phyloP scores from a whole-genome alignment of 1,140 invertebrate genomes.

The Ptiloglossa arizonensis region DNA sequence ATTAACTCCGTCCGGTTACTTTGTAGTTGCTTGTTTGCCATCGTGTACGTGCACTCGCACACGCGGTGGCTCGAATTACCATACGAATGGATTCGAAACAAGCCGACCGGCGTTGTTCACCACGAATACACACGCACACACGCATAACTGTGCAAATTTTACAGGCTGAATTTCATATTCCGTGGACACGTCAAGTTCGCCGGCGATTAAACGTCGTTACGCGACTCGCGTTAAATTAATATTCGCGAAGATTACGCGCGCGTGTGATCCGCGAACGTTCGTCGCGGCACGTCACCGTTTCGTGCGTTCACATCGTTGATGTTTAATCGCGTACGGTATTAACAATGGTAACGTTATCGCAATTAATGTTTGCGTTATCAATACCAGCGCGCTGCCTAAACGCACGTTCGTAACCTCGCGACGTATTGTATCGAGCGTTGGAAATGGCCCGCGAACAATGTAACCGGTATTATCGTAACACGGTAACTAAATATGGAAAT shows the following conservation, averaged over 20 bases:
- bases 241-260: slow-evolving; percentile 14
- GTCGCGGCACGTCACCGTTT: background rate
- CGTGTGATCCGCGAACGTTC: background rate
- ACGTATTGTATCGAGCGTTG: background rate
- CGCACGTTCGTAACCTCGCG: background rate
- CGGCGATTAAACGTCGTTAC: slow-evolving; percentile 3
- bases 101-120: slow-evolving; percentile 5
- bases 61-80: slow-evolving; percentile 27
- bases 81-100: slow-evolving; percentile 50
- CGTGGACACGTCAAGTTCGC: background rate
- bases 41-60: too few species aligned
- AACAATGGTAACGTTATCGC: background rate
- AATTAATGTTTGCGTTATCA: background rate
- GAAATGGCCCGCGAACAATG: too few species aligned
- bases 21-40: too few species aligned
- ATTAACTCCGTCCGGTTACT: background rate
- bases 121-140: too few species aligned
- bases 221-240: background rate
- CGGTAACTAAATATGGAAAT: background rate
- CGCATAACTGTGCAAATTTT: too few species aligned
- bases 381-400: background rate
- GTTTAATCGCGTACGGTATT: background rate
- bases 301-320: background rate
- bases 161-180: slow-evolving; percentile 6
- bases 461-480: too few species aligned